Evolutionary conservation across 2,888 invertebrate genomes (phyloP), one percentile per base, ranked within the genome.

Genomic region (Agonopterix alstromeriana): DNA sequence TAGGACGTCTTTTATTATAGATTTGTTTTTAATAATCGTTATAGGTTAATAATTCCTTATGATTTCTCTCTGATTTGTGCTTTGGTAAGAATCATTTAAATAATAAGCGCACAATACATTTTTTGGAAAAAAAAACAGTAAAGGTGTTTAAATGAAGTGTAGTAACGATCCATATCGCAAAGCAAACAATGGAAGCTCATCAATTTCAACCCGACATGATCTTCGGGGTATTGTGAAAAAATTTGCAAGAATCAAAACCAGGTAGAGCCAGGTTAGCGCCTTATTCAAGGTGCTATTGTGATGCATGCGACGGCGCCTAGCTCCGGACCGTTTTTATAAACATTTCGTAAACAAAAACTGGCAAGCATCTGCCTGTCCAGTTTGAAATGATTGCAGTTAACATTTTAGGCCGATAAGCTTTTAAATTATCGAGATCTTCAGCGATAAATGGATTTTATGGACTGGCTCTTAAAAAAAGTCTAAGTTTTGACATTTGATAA

Each of bases 231-330:
- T 51, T 47, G 54, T 60, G 61, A 70, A 79, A 69, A 81, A 80
- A 67, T 65, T 72, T 64, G 68, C 76, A 62, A 74, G 65, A 71
- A 74, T 40, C 59, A 57, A 57, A 54, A 60, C 57, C 85, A 85
- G 85, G 85, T 85, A 85, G 67, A 58, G 54, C 61, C 66, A 8
- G 63, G 66, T 74, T 73, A 79, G 74, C 79, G 80, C 75, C 80
- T 76, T 70, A 63, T 68, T 73, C 72, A 71, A 61, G 63, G 60
- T 41, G 53, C 74, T 67, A 79, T 85, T 85, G 82, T 83, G 65
- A 59, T 58, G 60, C 58, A 40, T 17, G 36, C 46, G 63, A 58
- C 65, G 84, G 84, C 85, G 84, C 83, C 81, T 77, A 69, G 68
- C 62, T 59, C 66, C 61, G 60, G 65, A 56, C 66, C 67, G 63